Evolutionary conservation across 2,797 vertebrate genomes (phyloP).

Genomic region (Mustela erminea): DNA sequence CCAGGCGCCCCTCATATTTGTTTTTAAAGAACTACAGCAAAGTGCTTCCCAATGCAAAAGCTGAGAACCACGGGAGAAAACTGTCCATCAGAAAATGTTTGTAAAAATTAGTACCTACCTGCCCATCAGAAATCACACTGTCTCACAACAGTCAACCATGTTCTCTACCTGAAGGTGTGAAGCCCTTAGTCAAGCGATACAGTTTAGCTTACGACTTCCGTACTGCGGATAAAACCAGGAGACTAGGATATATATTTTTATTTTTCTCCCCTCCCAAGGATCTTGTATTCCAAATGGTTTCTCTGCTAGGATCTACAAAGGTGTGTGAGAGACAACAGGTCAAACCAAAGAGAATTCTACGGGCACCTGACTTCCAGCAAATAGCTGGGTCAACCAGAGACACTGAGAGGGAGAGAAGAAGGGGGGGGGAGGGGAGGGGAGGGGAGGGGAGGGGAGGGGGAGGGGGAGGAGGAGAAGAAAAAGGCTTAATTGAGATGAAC

Average conservation of each 20-base stretch:
- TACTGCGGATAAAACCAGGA: not conserved
- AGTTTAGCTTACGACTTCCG: not conserved
- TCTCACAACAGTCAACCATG: not conserved
- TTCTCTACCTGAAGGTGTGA: not conserved
- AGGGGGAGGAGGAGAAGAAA: not conserved
- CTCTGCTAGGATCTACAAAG: not conserved
- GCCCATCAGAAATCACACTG: not conserved
- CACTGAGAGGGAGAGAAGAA: fast-evolving
- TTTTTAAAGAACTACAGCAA: not conserved
- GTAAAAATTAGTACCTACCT: no score
- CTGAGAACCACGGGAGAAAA: not conserved
- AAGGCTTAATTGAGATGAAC: not conserved
- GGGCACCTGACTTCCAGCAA: not conserved
- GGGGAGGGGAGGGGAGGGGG: no score
- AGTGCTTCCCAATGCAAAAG: not conserved
- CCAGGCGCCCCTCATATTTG: not conserved
- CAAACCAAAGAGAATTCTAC: not conserved
- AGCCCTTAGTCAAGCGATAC: not conserved
- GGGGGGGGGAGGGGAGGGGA: no score
- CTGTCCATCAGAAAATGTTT: no score
- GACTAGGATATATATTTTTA: not conserved
- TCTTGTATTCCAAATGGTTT: not conserved
- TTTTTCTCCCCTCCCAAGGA: not conserved
- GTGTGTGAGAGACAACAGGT: not conserved
- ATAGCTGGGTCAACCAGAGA: not conserved